Evolutionary conservation across 92 coral and sea anemone species (phyloP).

Genomic region (Actinostola sp.): DNA sequence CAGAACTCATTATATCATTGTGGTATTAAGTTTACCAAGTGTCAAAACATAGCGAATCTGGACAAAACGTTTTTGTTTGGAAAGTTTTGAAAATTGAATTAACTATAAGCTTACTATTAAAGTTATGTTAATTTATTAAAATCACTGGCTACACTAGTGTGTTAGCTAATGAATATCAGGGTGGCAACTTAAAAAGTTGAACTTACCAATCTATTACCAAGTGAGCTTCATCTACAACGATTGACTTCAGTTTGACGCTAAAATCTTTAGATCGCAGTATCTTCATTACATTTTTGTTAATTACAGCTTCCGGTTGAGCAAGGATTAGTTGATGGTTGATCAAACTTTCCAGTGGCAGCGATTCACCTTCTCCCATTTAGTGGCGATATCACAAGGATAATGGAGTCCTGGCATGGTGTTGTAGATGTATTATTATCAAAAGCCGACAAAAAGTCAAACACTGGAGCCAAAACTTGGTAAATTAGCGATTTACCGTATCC

Average conservation of each 20-base stretch:
- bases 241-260: background rate
- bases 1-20: too few species aligned
- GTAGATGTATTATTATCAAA: too few species aligned
- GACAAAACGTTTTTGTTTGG: too few species aligned
- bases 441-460: too few species aligned
- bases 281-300: background rate
- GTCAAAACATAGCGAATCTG: too few species aligned
- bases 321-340: background rate
- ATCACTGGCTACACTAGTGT: background rate
- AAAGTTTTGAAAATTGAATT: too few species aligned
- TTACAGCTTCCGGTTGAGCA: background rate
- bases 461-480: too few species aligned
- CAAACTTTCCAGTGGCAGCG: slow-evolving; percentile 7
- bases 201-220: slow-evolving; percentile 3
- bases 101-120: too few species aligned
- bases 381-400: slow-evolving; percentile 33
- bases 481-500: slow-evolving; percentile 27
- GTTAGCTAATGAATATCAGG: background rate
- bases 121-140: too few species aligned
- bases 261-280: background rate
- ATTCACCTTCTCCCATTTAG: slow-evolving; percentile 29
- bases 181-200: background rate
- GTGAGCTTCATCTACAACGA: slow-evolving; percentile 8
- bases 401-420: too few species aligned
- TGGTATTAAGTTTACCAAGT: too few species aligned